A percentile compares a stretch with the other conserved stretches of the same genome.
Evolutionary conservation across 2,113 vertebrate genomes (phyloP).

Genomic region (Motacilla tschutschensis): DNA sequence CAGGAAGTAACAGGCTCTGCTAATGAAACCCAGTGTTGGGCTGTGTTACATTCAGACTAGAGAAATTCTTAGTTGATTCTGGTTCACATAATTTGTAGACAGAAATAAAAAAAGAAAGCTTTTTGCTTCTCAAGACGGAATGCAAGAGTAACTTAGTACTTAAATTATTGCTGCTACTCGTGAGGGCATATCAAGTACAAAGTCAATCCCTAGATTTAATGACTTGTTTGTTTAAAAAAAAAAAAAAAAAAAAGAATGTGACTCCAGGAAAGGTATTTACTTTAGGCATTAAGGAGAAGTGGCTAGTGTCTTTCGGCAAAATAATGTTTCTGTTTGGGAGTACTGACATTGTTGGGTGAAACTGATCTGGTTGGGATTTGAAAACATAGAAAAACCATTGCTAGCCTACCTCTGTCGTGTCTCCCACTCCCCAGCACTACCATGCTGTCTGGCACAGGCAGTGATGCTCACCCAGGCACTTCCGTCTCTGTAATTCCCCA

Average conservation of each 20-base stretch:
- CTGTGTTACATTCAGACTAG: not conserved
- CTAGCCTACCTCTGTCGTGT: accelerated
- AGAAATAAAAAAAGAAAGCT: not conserved
- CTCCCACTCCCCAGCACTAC: accelerated
- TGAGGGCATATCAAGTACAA: not conserved
- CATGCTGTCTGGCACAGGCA: accelerated
- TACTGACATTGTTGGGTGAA: not conserved
- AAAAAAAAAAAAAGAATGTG: no score
- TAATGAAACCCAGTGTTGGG: not conserved
- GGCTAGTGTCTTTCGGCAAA: not conserved
- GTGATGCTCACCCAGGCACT: accelerated
- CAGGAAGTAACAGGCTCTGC: not conserved
- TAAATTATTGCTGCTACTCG: not conserved
- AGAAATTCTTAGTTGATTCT: not conserved
- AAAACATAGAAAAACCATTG: accelerated
- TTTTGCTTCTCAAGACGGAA: not conserved
- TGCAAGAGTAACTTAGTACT: not conserved
- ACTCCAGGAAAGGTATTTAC: not conserved
- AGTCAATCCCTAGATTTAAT: not conserved
- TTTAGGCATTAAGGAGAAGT: not conserved
- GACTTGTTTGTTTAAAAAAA: not conserved
- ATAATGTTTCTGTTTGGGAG: not conserved
- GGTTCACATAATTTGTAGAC: not conserved
- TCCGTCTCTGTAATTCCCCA: accelerated
- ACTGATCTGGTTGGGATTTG: not conserved